Evolutionary conservation across 2,888 invertebrate genomes (phyloP).

Genomic region (Eulithis prunata): DNA sequence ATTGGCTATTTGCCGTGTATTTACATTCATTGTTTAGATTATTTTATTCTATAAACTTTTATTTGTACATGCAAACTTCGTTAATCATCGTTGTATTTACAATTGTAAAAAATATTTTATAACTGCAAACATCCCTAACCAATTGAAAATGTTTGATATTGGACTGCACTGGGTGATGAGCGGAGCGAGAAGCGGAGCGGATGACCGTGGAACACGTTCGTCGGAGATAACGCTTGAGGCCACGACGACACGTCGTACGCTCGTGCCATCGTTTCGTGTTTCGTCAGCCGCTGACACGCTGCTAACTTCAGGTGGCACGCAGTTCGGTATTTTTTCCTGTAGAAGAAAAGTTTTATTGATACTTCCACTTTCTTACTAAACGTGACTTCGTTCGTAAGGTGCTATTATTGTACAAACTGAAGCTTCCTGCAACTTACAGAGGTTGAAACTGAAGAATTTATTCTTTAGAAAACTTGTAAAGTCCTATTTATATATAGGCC

Average conservation of each 20-base stretch:
- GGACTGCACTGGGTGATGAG: slow-evolving; percentile 48
- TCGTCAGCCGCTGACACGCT: slow-evolving; percentile 71
- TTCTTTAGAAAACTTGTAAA: too few species aligned
- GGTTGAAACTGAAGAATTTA: too few species aligned
- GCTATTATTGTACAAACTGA: too few species aligned
- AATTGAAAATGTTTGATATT: slow-evolving; percentile 45
- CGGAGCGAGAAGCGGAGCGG: slow-evolving; percentile 55
- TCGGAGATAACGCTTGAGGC: slow-evolving; percentile 88
- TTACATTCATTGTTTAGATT: slow-evolving; percentile 41
- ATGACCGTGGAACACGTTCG: slow-evolving; percentile 73
- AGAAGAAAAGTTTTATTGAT: slow-evolving; percentile 5
- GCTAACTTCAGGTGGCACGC: slow-evolving; percentile 82
- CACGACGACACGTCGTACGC: slow-evolving; percentile 84
- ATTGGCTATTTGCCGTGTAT: slow-evolving; percentile 42
- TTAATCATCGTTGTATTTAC: slow-evolving; percentile 32
- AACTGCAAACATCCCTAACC: slow-evolving; percentile 45
- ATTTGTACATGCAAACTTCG: slow-evolving; percentile 10
- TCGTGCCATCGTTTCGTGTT: slow-evolving; percentile 67
- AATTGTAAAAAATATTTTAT: slow-evolving; percentile 41
- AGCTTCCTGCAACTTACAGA: too few species aligned
- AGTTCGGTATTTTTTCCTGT: slow-evolving; percentile 69
- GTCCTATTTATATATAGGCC: too few species aligned
- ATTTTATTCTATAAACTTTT: slow-evolving; percentile 8
- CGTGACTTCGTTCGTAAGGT: too few species aligned
- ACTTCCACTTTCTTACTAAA: too few species aligned